Conservation (phyloP, 2,888 invertebrate species). For the Stenichneumon culpator region DNA sequence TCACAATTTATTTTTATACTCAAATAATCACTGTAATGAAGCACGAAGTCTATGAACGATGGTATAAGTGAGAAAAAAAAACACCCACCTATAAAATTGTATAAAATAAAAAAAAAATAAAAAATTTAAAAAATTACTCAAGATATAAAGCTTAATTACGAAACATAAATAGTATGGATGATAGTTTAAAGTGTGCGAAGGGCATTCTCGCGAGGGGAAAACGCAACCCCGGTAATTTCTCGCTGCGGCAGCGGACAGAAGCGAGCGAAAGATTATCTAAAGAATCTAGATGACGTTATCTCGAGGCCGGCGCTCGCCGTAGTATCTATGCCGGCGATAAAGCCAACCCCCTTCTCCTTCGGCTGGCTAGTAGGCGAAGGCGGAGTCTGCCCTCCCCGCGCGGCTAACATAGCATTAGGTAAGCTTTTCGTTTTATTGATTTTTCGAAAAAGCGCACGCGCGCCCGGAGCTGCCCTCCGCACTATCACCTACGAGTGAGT, state of each 20-base stretch:
- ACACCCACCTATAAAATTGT: no score
- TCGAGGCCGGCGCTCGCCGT: conserved; percentile 73
- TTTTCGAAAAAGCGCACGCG: conserved; percentile 85
- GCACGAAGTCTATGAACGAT: neutral
- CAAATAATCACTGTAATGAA: no score
- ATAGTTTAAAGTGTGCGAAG: conserved; percentile 6
- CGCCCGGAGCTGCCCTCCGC: conserved; percentile 82
- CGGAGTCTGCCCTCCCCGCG: conserved; percentile 82
- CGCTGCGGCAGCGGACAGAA: conserved; percentile 29
- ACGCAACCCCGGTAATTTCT: conserved; percentile 18
- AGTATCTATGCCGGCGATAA: conserved; percentile 81
- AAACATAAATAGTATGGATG: neutral
- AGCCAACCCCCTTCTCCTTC: conserved; percentile 69
- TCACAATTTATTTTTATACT: no score
- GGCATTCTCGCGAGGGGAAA: conserved; percentile 10
- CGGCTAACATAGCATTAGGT: conserved; percentile 83
- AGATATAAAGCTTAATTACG: neutral
- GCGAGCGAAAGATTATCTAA: conserved; percentile 29
- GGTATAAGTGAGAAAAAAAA: neutral
- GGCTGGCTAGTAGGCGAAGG: conserved; percentile 83
- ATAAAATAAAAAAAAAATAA: conserved; percentile 12
- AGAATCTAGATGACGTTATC: conserved; percentile 84
- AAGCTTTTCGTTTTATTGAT: conserved; percentile 86
- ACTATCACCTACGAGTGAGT: conserved; percentile 83
- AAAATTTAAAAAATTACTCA: conserved; percentile 11